Percentiles rank a stretch among this genome's conserved stretches.
These are phyloP conservation scores for Hippocampus abdominalis DNA, from an alignment of 2,113 vertebrate genomes.

Conservation along the genomic window DNA sequence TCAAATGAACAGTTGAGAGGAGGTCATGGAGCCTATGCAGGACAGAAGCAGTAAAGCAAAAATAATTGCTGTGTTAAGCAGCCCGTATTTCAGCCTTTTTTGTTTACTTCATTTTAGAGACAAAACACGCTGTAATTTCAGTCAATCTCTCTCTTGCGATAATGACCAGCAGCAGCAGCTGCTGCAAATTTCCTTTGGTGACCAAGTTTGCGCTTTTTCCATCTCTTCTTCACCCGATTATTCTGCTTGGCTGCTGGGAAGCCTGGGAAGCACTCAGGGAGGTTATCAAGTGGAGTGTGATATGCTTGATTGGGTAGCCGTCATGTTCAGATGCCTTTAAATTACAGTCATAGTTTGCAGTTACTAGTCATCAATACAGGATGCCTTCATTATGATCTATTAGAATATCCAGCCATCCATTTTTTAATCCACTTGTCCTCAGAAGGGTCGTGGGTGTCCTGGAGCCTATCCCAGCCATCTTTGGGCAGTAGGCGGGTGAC, in stretches of 20 bases:
- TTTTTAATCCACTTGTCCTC: background rate
- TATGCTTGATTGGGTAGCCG: slow-evolving; percentile 17
- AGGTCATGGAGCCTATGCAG: slow-evolving; percentile 1
- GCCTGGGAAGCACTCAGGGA: slow-evolving; percentile 37
- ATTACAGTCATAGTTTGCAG: slow-evolving; percentile 6
- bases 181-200: slow-evolving; percentile 16
- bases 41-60: background rate
- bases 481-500: no score
- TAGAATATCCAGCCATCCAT: background rate
- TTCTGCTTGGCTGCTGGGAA: slow-evolving; percentile 34
- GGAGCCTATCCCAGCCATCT: no score
- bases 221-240: slow-evolving; percentile 35
- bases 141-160: slow-evolving; percentile 11
- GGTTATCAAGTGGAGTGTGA: slow-evolving; percentile 16
- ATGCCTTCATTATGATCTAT: background rate
- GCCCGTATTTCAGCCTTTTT: slow-evolving; percentile 10
- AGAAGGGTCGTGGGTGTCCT: no score
- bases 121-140: slow-evolving; percentile 17
- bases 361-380: background rate
- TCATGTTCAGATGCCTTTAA: background rate
- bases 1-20: slow-evolving; percentile 5
- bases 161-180: slow-evolving; percentile 3
- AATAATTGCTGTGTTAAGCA: slow-evolving; percentile 1
- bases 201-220: slow-evolving; percentile 1
- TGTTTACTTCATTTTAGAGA: slow-evolving; percentile 4